phyloP scores from a whole-genome alignment of 2,113 vertebrate genomes.

The Apodemus speciosus region DNA sequence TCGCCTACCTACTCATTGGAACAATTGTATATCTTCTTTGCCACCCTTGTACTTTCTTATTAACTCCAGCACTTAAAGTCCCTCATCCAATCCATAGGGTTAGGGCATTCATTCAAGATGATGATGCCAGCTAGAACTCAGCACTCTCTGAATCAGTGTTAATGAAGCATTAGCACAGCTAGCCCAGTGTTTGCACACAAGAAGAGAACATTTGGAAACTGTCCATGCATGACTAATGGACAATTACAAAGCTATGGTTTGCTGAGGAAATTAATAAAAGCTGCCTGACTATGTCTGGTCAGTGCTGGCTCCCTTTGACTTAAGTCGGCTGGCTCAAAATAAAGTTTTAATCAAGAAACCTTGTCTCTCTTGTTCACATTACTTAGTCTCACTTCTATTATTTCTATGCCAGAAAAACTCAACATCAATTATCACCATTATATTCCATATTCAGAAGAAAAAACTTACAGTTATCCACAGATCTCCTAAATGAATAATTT shows the following conservation, averaged over 20 bases:
- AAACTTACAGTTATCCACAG: background rate
- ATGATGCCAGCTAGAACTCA: background rate
- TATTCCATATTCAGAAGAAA: background rate
- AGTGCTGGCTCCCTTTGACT: background rate
- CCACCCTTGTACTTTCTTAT: background rate
- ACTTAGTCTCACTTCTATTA: background rate
- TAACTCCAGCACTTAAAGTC: background rate
- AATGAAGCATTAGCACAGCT: background rate
- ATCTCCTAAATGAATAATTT: background rate
- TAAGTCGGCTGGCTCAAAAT: background rate
- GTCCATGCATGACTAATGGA: background rate
- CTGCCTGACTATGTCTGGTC: background rate
- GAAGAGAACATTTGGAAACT: background rate
- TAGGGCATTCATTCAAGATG: background rate
- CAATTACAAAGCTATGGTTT: background rate
- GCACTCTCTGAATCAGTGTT: background rate
- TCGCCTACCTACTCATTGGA: background rate
- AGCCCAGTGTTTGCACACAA: background rate
- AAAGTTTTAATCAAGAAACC: background rate
- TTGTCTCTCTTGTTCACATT: background rate
- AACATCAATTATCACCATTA: background rate
- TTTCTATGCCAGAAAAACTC: background rate
- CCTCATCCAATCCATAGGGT: background rate
- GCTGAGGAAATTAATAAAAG: background rate
- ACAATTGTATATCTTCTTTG: background rate